phyloP scores from a whole-genome alignment of 1,140 invertebrate species.

The Rhynchophorus ferrugineus region DNA sequence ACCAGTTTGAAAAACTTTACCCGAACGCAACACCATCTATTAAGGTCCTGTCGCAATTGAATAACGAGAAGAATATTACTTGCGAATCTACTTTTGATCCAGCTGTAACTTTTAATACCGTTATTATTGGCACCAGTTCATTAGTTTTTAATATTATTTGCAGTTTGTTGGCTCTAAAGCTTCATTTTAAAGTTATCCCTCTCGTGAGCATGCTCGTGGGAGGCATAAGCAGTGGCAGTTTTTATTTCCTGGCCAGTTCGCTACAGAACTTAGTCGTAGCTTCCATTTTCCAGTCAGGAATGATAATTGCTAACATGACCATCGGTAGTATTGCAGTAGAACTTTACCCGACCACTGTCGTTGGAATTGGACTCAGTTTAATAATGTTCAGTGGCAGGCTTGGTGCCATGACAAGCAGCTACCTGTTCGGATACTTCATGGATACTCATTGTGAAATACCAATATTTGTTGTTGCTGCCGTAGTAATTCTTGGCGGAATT shows the following conservation, averaged over 20 bases:
- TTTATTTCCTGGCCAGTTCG: slow-evolving; percentile 46
- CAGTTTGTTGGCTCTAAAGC: slow-evolving; percentile 37
- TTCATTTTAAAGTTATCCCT: slow-evolving; percentile 33
- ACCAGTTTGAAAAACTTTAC: slow-evolving; percentile 41
- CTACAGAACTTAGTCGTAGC: slow-evolving; percentile 45
- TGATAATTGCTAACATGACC: slow-evolving; percentile 50
- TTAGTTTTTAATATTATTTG: slow-evolving; percentile 43
- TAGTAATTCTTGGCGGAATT: slow-evolving; percentile 37
- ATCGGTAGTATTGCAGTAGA: slow-evolving; percentile 49
- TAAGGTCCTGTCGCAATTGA: slow-evolving; percentile 40
- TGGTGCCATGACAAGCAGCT: slow-evolving; percentile 48
- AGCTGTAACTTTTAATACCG: slow-evolving; percentile 44
- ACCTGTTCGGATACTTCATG: slow-evolving; percentile 47
- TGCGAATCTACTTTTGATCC: slow-evolving; percentile 36
- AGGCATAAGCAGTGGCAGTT: slow-evolving; percentile 40
- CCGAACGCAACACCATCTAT: slow-evolving; percentile 45
- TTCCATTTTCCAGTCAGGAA: slow-evolving; percentile 48
- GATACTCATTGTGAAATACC: slow-evolving; percentile 46
- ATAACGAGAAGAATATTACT: slow-evolving; percentile 15
- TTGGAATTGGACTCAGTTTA: slow-evolving; percentile 46
- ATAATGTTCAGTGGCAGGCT: slow-evolving; percentile 46
- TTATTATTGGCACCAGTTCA: slow-evolving; percentile 44
- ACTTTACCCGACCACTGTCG: slow-evolving; percentile 47
- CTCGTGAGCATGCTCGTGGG: slow-evolving; percentile 45
- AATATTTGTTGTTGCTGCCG: slow-evolving; percentile 43